Percentiles rank a stretch among this genome's conserved stretches.
phyloP scores from a whole-genome alignment of 1,140 invertebrate species.

The Phthorimaea operculella region DNA sequence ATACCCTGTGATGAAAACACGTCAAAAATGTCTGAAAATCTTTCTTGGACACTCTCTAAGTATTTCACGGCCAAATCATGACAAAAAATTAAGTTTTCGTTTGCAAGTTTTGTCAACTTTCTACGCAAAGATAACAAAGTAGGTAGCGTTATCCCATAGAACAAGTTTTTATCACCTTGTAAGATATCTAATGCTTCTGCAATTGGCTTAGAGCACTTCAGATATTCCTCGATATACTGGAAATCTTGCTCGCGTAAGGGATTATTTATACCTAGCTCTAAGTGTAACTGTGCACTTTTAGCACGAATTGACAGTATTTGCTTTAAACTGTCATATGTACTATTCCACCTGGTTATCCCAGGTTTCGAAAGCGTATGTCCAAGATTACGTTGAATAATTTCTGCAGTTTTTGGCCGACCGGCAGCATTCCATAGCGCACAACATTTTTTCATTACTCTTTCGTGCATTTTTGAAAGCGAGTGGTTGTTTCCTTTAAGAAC shows the following conservation, averaged over 20 bases:
- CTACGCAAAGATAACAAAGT: constrained; percentile 15
- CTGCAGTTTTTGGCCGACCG: constrained; percentile 17
- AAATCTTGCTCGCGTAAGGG: constrained; percentile 14
- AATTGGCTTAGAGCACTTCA: constrained; percentile 19
- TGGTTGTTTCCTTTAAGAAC: constrained; percentile 10
- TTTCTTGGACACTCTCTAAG: constrained; percentile 12
- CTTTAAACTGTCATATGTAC: constrained; percentile 16
- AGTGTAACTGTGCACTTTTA: constrained; percentile 13
- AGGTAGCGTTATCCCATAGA: constrained; percentile 17
- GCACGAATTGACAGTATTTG: constrained; percentile 13
- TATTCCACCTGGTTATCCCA: constrained; percentile 19
- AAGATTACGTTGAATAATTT: constrained; percentile 16
- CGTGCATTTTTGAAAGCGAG: constrained; percentile 12
- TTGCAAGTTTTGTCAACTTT: constrained; percentile 17
- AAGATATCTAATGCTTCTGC: constrained; percentile 18
- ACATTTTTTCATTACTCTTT: constrained; percentile 16
- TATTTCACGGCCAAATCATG: constrained; percentile 12
- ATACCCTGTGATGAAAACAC: constrained; percentile 3
- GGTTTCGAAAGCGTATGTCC: constrained; percentile 15
- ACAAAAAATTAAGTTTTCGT: constrained; percentile 13
- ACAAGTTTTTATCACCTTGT: constrained; percentile 18
- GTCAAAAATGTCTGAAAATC: constrained; percentile 16
- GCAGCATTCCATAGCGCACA: constrained; percentile 16
- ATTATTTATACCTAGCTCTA: constrained; percentile 7
- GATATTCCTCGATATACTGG: too few relatives aligned